Evolutionary conservation across 1,140 invertebrate genomes (phyloP), one percentile per base, ranked within the genome.

Genomic region (Drosophila kepulauana): DNA sequence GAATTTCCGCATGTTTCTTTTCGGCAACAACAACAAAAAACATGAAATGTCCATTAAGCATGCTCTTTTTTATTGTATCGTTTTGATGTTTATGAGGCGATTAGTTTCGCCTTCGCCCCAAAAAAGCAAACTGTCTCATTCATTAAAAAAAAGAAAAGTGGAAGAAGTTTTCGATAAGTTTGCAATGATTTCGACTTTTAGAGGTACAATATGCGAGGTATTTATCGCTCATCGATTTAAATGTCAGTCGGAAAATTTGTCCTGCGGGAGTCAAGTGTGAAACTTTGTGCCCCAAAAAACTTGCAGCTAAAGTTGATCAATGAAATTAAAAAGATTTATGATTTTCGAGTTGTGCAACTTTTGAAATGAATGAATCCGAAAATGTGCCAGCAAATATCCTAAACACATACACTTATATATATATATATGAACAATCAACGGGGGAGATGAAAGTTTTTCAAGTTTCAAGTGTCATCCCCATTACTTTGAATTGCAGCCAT

Each of bases 261-360:
- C 86, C 85, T 59, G 62, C 51, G 85, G 85, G 81, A 85, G 41
- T 88, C 70, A 77, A 89, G 81, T 85, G 85, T 87, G 84, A 89
- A 88, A 89, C 75, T 89, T 89, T 89, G 49, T 20, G 56, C 69
- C 69, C 25, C 20, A 25, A 25, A 62, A 87, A 87, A 86, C 43
- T 79, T 87, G 35, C 51, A 67, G 43, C 63, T 49, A 74, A 78
- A 78, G 76, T 82, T 87, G 82, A 87, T 87, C 86, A 89, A 89
- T 85, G 86, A 89, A 89, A 89, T 89, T 89, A 89, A 89, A 85
- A 89, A 89, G 85, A 89, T 90, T 89, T 89, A 88, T 89, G 85
- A 89, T 89, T 89, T 25, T 81, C 69, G 68, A 86, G 65, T 73
- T 79, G 66, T 49, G 69, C 75, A 82, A 82, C 76, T 79, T 87